Conservation (phyloP, 2,797 vertebrate species). For the Gambelia wislizenii region DNA sequence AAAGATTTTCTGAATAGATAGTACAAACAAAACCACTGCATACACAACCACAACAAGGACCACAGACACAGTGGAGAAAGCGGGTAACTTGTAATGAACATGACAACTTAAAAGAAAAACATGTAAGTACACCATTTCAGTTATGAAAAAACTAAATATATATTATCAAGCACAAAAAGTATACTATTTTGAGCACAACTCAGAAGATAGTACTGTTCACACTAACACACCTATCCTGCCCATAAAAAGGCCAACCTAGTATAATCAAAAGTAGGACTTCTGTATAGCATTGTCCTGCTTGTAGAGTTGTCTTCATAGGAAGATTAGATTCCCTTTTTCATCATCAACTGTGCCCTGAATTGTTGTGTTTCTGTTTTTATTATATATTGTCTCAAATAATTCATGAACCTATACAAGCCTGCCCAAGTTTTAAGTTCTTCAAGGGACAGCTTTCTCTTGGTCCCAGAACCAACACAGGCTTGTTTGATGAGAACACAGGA, state of each 20-base stretch:
- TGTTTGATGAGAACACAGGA: too few species aligned
- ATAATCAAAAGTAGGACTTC: background rate
- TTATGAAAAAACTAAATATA: background rate
- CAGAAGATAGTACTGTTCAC: background rate
- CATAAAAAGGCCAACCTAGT: background rate
- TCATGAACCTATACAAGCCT: too few species aligned
- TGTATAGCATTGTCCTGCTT: too few species aligned
- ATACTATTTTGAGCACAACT: background rate
- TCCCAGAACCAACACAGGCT: too few species aligned
- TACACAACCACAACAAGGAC: background rate
- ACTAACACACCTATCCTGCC: background rate
- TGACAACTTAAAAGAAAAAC: background rate
- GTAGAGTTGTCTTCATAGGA: background rate
- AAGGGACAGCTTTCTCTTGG: too few species aligned
- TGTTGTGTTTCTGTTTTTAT: too few species aligned
- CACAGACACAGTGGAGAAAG: too few species aligned
- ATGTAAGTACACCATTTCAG: too few species aligned
- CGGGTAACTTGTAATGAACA: background rate
- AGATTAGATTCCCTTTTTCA: too few species aligned
- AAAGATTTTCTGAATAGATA: constrained; percentile 35
- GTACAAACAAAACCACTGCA: constrained; percentile 45
- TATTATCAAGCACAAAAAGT: background rate
- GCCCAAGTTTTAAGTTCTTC: too few species aligned
- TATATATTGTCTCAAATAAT: too few species aligned
- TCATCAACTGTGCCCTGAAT: too few species aligned